These are phyloP conservation scores for Hydrolagus colliei DNA, from an alignment of 2,797 vertebrate species.

Conservation along the genomic window DNA sequence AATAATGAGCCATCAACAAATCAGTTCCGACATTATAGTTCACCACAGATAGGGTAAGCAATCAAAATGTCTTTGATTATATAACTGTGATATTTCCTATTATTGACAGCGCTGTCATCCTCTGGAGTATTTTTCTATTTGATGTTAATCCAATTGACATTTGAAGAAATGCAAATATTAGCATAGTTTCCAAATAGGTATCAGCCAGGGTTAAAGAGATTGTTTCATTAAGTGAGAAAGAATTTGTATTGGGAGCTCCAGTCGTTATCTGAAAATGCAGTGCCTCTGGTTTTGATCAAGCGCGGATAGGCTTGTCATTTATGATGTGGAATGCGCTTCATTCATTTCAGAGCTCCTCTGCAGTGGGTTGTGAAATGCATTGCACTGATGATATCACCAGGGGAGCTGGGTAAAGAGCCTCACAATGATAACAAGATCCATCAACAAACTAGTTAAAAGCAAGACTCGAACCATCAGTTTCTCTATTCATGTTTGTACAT, in stretches of 20 bases:
- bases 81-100: neutral
- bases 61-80: neutral
- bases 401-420: neutral
- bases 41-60: neutral
- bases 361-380: neutral
- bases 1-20: constrained; percentile 8
- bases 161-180: neutral
- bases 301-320: neutral
- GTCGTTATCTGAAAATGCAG: neutral
- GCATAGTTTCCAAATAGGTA: neutral
- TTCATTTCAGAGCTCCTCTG: neutral
- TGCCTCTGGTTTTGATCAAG: no score
- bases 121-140: neutral
- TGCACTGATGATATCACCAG: neutral
- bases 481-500: neutral
- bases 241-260: neutral
- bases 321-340: neutral
- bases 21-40: neutral
- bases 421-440: neutral
- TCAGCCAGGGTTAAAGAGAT: neutral
- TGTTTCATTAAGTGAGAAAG: neutral
- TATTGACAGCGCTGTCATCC: neutral
- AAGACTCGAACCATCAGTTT: neutral
- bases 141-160: neutral
- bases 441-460: neutral